Conservation (phyloP, 2,797 vertebrate genomes). For the Clarias platycephalus region DNA sequence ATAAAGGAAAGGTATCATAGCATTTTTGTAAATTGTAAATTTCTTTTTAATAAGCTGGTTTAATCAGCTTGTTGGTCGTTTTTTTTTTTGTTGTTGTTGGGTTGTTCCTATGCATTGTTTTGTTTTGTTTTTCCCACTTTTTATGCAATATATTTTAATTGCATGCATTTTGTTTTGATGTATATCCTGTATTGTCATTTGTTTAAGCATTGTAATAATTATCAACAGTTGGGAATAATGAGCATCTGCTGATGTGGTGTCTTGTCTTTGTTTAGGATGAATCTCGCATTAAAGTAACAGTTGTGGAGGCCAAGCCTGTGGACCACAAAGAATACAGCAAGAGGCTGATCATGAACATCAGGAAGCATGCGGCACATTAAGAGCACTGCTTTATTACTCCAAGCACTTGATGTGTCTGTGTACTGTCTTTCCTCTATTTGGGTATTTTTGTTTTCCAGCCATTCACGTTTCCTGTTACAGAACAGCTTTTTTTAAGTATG, state of each 20-base stretch:
- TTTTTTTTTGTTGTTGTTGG: too few relatives aligned
- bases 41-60: too few relatives aligned
- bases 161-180: too few relatives aligned
- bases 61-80: too few relatives aligned
- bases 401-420: slow-evolving; percentile 19
- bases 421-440: neutral
- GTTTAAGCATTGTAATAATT: neutral
- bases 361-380: slow-evolving; percentile 75
- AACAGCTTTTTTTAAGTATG: neutral
- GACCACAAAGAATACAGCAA: slow-evolving; percentile 90
- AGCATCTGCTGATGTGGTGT: neutral
- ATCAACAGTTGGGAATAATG: neutral
- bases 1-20: too few relatives aligned
- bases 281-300: slow-evolving; percentile 91
- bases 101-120: too few relatives aligned
- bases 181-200: neutral
- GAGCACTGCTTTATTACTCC: neutral
- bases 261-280: slow-evolving; percentile 79
- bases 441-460: neutral
- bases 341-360: slow-evolving; percentile 87
- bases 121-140: neutral
- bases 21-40: too few relatives aligned
- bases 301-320: slow-evolving; percentile 86
- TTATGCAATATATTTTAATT: neutral
- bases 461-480: neutral